Evolutionary conservation across 2,797 vertebrate genomes (phyloP), one percentile per base, ranked within the genome.

Genomic region (Rhadinocentrus ornatus): DNA sequence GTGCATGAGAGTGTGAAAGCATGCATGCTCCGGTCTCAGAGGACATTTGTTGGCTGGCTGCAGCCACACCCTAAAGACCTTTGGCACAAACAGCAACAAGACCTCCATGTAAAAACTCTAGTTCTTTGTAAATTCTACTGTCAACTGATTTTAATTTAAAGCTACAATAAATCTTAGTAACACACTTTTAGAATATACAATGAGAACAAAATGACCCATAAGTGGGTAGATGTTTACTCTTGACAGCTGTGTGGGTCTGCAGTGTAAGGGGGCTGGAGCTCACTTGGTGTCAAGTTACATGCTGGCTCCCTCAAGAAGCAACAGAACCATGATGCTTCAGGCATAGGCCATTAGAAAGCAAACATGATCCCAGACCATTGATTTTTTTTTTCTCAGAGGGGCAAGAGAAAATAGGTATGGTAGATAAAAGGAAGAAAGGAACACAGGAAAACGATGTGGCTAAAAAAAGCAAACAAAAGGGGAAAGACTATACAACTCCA

Each of bases 291-390:
- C 87, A 37, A 32, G 80, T 94, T 93, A 91, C 93, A 82, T 44
- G 67, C 58, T 29, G 58, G 62, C 74, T 90, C 91, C 90, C 89
- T 69, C 50, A 84, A 89, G 89, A 92, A 77, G 81, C 76, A 81
- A 69, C 74, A 82, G 80, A 84, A 85, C 75, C 78, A 61, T 37
- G 74, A 74, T 58, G 78, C 82, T 69, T 53, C 58, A 62, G 85
- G 87, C 79, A 54, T 26, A 80, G 66, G 83, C 91, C 90, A 91
- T 92, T 92, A 91, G 80, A 86, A 66, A 73, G 89, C 66, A 89
- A 93, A 93, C 91, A 91, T 80, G 88, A 95, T 92, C 93, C 88
- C 71, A 29, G 65, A 22, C 44, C 89, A 94, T 93, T 86, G 93
- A 94, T 94, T 93, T 94, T 89, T 75, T n/a, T 32, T 32, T 71